Evolutionary conservation across 2,888 invertebrate genomes (phyloP).

Genomic region (Liodrosophila aerea): DNA sequence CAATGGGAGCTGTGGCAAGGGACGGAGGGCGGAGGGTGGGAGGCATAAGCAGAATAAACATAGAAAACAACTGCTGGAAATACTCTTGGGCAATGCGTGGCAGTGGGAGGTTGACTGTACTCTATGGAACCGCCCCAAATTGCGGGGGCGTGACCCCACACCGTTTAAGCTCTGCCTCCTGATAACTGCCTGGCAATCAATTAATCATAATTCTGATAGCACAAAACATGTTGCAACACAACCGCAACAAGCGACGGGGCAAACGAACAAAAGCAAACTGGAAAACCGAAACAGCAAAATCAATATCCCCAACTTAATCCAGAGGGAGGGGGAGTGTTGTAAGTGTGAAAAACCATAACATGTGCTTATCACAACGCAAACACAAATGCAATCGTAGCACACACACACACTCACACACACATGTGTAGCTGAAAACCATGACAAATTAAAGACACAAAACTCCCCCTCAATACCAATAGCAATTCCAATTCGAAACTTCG

Average conservation of each 20-base stretch:
- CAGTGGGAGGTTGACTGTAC: constrained; percentile 52
- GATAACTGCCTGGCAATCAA: constrained; percentile 61
- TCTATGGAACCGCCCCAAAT: constrained; percentile 49
- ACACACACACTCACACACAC: constrained; percentile 14
- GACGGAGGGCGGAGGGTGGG: neutral
- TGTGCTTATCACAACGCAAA: constrained; percentile 70
- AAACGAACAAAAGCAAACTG: constrained; percentile 12
- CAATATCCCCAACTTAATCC: constrained; percentile 58
- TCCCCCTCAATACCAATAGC: constrained; percentile 24
- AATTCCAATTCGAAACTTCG: constrained; percentile 17
- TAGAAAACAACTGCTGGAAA: constrained; percentile 35
- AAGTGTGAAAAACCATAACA: constrained; percentile 74
- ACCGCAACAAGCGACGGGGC: constrained; percentile 59
- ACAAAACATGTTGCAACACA: constrained; percentile 67
- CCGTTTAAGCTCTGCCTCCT: constrained; percentile 2
- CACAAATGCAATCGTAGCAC: constrained; percentile 35
- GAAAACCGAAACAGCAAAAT: constrained; percentile 50
- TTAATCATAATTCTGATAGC: constrained; percentile 73
- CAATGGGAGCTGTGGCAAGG: neutral
- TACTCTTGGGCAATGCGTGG: constrained; percentile 8
- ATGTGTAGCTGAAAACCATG: constrained; percentile 70
- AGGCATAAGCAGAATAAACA: neutral
- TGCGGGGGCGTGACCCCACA: constrained; percentile 59
- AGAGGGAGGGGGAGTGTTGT: constrained; percentile 20
- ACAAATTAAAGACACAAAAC: constrained; percentile 62